These are phyloP conservation scores for Dipodomys stephensi DNA, from an alignment of 2,113 vertebrate species.

Conservation along the genomic window DNA sequence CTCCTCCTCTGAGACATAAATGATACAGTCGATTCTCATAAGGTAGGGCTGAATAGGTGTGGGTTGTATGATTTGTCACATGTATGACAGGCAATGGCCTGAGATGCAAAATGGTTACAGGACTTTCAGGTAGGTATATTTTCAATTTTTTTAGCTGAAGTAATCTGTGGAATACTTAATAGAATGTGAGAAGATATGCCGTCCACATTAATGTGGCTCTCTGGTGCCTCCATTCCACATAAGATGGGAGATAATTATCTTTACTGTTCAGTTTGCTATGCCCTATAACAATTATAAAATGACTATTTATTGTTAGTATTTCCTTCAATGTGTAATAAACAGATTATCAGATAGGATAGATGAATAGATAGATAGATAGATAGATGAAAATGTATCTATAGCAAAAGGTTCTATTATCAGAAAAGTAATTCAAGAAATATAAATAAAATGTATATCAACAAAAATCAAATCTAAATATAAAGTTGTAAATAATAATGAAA, in stretches of 20 bases:
- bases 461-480: neutral
- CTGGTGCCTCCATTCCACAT: neutral
- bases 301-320: constrained; percentile 23
- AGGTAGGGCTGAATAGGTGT: neutral
- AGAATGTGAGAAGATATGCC: neutral
- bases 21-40: constrained; percentile 23
- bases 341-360: neutral
- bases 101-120: constrained; percentile 26
- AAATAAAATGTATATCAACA: neutral
- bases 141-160: constrained; percentile 38
- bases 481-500: neutral
- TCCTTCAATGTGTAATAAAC: neutral
- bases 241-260: constrained; percentile 12
- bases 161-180: constrained; percentile 28
- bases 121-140: constrained; percentile 37
- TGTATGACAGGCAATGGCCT: neutral
- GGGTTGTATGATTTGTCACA: constrained; percentile 32
- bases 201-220: constrained; percentile 42
- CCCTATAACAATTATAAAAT: constrained; percentile 43
- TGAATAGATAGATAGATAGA: neutral
- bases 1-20: constrained; percentile 1
- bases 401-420: neutral
- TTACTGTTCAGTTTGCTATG: neutral
- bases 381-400: neutral
- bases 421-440: neutral